Conservation (phyloP, 2,888 invertebrate genomes). For the Apamea sordens region DNA sequence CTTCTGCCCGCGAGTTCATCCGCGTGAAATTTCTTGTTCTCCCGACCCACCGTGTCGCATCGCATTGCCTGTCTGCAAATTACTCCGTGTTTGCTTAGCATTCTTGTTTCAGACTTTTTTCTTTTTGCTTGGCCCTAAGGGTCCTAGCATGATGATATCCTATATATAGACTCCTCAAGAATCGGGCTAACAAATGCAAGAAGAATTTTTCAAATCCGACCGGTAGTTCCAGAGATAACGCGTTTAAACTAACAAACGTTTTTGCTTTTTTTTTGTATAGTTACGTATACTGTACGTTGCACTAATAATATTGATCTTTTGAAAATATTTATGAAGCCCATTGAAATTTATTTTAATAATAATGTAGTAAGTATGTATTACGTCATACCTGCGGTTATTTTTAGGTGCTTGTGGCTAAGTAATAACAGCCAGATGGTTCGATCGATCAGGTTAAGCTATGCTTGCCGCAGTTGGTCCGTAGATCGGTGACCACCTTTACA, state of each 20-base stretch:
- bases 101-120: background rate
- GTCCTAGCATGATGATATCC: background rate
- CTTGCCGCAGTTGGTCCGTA: too few relatives aligned
- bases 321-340: background rate
- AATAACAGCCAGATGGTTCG: too few relatives aligned
- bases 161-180: background rate
- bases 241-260: background rate
- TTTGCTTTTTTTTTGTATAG: background rate
- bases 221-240: background rate
- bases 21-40: background rate
- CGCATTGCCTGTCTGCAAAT: background rate
- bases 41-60: too few relatives aligned
- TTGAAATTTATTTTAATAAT: background rate
- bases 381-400: too few relatives aligned
- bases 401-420: too few relatives aligned
- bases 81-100: background rate
- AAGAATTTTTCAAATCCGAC: background rate
- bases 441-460: too few relatives aligned
- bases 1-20: background rate
- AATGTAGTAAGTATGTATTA: background rate
- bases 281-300: background rate
- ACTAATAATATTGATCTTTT: background rate
- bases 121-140: background rate
- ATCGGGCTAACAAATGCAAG: too few relatives aligned
- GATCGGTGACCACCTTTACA: too few relatives aligned